A percentile compares a stretch with the other conserved stretches of the same genome.
phyloP scores from a whole-genome alignment of 2,888 invertebrate genomes.

The Lasioglossum leucozonium region DNA sequence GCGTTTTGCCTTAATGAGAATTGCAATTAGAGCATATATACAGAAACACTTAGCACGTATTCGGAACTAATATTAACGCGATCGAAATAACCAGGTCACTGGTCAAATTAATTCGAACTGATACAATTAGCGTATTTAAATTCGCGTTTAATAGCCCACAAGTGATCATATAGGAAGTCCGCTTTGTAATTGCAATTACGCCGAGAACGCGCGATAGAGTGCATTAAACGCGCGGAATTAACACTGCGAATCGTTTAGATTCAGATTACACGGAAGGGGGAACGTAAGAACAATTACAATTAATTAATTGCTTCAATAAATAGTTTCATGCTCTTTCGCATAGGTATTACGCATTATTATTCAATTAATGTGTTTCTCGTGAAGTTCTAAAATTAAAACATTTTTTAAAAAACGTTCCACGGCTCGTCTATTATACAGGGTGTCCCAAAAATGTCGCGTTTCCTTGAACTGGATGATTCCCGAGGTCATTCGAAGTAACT shows the following conservation, averaged over 20 bases:
- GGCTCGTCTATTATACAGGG: no score
- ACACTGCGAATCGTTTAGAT: background rate
- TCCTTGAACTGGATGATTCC: no score
- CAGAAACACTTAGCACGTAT: background rate
- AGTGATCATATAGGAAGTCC: background rate
- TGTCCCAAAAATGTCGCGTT: no score
- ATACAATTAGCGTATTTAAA: background rate
- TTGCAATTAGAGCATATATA: slow-evolving; percentile 3
- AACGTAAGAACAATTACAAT: background rate
- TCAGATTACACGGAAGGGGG: background rate
- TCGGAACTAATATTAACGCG: background rate
- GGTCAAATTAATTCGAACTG: background rate
- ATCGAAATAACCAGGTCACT: background rate
- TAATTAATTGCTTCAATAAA: background rate
- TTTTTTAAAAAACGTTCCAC: no score
- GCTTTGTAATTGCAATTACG: slow-evolving; percentile 7
- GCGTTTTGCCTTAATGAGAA: slow-evolving; percentile 3
- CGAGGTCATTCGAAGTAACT: no score
- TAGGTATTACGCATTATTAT: background rate
- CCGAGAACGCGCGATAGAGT: background rate
- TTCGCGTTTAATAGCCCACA: background rate
- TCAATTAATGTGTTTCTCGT: background rate
- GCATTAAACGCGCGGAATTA: background rate
- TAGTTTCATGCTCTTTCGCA: background rate
- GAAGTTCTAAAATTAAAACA: no score